Conservation (phyloP, 2,888 invertebrate species). For the Elegia similella region DNA sequence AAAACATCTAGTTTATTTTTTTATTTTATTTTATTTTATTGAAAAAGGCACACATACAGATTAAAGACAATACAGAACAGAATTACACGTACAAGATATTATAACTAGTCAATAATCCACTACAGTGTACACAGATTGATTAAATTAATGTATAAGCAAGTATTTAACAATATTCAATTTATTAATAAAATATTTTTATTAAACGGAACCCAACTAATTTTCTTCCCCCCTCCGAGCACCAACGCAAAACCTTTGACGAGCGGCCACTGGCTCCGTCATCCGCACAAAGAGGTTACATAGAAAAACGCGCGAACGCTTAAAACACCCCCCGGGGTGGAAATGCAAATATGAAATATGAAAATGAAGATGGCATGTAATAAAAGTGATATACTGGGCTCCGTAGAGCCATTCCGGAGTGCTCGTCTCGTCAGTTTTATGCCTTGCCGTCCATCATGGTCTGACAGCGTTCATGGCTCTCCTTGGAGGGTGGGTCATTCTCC, state of each 20-base stretch:
- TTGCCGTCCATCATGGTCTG: conserved; percentile 87
- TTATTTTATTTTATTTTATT: too few species aligned
- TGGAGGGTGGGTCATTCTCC: conserved; percentile 39
- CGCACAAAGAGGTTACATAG: conserved; percentile 73
- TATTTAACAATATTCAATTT: too few species aligned
- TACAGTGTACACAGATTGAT: too few species aligned
- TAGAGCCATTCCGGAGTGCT: conserved; percentile 87
- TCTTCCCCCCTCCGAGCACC: not conserved
- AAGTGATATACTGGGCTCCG: conserved; percentile 90
- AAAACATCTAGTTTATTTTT: too few species aligned
- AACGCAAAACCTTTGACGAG: conserved; percentile 44
- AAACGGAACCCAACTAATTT: conserved; percentile 5
- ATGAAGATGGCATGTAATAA: conserved; percentile 88
- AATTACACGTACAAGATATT: too few species aligned
- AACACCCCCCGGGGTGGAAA: conserved; percentile 58
- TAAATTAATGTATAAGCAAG: too few species aligned
- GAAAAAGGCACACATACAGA: too few species aligned
- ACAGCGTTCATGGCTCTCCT: conserved; percentile 83
- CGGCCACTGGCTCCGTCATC: conserved; percentile 53
- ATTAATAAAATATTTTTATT: not conserved
- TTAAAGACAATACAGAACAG: too few species aligned
- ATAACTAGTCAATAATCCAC: too few species aligned
- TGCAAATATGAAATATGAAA: conserved; percentile 84
- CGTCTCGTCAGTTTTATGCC: conserved; percentile 88
- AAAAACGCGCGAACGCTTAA: conserved; percentile 75